These are phyloP conservation scores for Lysandra bellargus DNA, from an alignment of 2,888 invertebrate species.

Conservation along the genomic window DNA sequence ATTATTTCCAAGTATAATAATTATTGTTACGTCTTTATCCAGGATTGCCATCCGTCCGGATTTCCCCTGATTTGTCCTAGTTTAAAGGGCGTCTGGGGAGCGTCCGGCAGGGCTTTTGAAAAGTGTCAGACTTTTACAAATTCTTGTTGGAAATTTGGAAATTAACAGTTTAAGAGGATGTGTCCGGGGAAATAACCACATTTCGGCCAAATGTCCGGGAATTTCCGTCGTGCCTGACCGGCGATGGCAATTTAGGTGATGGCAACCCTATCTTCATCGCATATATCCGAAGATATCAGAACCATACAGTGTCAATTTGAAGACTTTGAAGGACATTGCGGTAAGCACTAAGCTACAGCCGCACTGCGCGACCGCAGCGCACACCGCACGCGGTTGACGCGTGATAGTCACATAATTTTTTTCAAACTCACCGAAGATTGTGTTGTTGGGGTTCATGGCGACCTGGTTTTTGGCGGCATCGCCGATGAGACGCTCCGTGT, in stretches of 20 bases:
- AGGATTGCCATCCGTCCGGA: no score
- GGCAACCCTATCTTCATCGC: background rate
- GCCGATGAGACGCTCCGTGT: slow-evolving; percentile 90
- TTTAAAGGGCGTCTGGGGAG: no score
- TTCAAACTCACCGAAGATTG: slow-evolving; percentile 86
- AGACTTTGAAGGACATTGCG: background rate
- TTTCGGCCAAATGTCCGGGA: no score
- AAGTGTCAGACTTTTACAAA: no score
- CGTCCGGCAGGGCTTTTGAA: no score
- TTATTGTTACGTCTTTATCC: background rate
- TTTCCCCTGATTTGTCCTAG: no score
- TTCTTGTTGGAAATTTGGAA: no score
- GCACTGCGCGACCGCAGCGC: background rate
- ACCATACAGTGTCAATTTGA: background rate
- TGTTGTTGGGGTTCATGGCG: slow-evolving; percentile 93
- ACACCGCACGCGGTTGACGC: background rate
- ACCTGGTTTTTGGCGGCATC: slow-evolving; percentile 92
- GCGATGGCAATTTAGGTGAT: no score
- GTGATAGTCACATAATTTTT: background rate
- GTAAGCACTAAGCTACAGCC: background rate
- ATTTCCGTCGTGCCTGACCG: no score
- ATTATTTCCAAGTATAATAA: background rate
- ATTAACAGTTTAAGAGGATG: no score
- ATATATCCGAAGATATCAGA: background rate
- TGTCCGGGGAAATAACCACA: no score